Conservation (phyloP, 2,888 invertebrate genomes). For the Drosophila nigricruria region DNA sequence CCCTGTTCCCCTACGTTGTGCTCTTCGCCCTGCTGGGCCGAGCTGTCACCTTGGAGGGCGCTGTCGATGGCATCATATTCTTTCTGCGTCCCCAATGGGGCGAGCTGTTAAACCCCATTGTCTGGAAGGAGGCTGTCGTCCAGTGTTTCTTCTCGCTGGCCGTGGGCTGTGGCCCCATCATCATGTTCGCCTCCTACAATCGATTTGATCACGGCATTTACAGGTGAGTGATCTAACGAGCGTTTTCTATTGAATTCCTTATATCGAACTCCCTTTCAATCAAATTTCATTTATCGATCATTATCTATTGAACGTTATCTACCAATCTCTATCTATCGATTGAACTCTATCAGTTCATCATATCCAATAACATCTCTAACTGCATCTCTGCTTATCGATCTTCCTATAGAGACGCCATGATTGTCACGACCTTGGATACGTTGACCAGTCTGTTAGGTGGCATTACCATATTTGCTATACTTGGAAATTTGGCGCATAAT, state of each 20-base stretch:
- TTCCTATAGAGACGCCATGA: conserved; percentile 90
- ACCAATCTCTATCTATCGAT: not conserved
- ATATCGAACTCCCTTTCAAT: no score
- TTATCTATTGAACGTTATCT: no score
- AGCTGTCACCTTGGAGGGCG: conserved; percentile 89
- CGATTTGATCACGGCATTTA: conserved; percentile 89
- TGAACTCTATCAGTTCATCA: not conserved
- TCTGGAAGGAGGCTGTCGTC: conserved; percentile 92
- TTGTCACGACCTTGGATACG: conserved; percentile 92
- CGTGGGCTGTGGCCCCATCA: conserved; percentile 90
- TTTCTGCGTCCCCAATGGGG: conserved; percentile 93
- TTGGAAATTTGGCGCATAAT: conserved; percentile 91
- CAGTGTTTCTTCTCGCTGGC: conserved; percentile 93
- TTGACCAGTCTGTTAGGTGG: conserved; percentile 93
- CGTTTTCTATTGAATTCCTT: no score
- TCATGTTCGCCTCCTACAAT: conserved; percentile 93
- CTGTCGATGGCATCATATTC: conserved; percentile 90
- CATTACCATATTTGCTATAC: conserved; percentile 92
- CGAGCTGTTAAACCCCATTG: conserved; percentile 89
- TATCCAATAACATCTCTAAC: no score
- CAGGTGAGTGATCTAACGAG: conserved; percentile 88
- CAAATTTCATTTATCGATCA: no score
- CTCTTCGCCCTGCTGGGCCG: conserved; percentile 90
- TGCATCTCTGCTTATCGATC: not conserved
- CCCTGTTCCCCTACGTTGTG: conserved; percentile 93